Base-by-base conservation (phyloP, 2,888 invertebrate species). In the Lasioglossum calceatum region DNA sequence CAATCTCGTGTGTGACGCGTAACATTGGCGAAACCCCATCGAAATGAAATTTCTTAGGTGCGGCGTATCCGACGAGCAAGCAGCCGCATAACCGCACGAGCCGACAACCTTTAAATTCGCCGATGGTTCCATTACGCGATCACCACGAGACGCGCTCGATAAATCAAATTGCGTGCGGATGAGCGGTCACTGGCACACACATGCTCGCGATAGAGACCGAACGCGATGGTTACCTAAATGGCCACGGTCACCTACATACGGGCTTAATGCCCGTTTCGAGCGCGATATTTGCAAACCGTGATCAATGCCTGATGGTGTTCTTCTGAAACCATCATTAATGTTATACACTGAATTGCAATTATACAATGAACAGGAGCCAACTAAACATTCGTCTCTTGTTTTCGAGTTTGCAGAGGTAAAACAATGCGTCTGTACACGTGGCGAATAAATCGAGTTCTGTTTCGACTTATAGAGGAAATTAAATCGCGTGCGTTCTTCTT, bases 151-250 rank as follows among this genome's bases (percentile, higher is more conserved):
- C 42, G 16, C 19, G 50, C 14, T 81, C 36, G 58, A 82, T 54
- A 44, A 77, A 90, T 86, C 79, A 70, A 73, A 89, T 87, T 74
- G 67, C 73, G 42, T 75, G 67, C 39, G 81, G 39, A 50, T 32
- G 72, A 74, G 70, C 67, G 77, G 82, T 71, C 42, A 23, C 50
- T 27, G 19, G 42, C 23, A 12, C 61, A 19, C 50, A 10, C 32
- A 4, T 7, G 3, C 23, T 27, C 79, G 36, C 67, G 75, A 87
- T 64, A 76, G 78, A 10, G 36, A 32, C 50, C 58, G 82, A 82
- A 81, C 78, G 39, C 83, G 72, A 70, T 79, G 50, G 50, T 39
- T 84, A 82, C 77, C 73, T 58, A 82, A 74, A 75, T 76, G 70
- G 74, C 36, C 79, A 47, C 44, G 50, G 61, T n/a, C 36, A 58